Conservation (phyloP, 1,140 invertebrate species). For the Cotesia vestalis region DNA sequence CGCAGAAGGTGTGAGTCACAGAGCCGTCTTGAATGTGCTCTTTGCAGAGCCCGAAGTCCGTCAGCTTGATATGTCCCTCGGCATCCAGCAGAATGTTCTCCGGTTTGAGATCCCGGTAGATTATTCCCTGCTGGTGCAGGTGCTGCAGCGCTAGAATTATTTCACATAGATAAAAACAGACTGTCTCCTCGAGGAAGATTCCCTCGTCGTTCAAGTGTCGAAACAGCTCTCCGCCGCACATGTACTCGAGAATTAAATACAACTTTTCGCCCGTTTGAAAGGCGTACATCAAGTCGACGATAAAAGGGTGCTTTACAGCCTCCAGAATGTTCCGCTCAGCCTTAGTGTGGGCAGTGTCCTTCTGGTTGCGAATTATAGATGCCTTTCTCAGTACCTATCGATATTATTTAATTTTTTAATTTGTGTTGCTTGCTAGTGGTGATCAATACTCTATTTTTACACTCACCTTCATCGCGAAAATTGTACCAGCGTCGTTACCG, state of each 20-base stretch:
- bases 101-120: conserved; percentile 98
- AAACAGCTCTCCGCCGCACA: conserved; percentile 97
- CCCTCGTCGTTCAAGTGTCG: conserved; percentile 98
- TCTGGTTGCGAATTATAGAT: conserved; percentile 98
- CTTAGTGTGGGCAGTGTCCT: conserved; percentile 99
- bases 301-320: conserved; percentile 98
- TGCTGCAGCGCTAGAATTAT: conserved; percentile 97
- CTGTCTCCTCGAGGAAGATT: conserved; percentile 97
- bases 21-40: conserved; percentile 95
- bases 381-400: conserved; percentile 88
- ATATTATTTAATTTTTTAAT: conserved; percentile 16
- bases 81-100: conserved; percentile 97
- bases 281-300: conserved; percentile 98
- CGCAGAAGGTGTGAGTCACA: conserved; percentile 99
- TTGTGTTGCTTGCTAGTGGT: too few relatives aligned
- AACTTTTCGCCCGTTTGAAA: conserved; percentile 98
- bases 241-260: conserved; percentile 97
- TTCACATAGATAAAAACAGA: conserved; percentile 97
- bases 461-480: conserved; percentile 97
- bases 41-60: conserved; percentile 99
- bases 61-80: conserved; percentile 97
- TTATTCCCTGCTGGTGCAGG: conserved; percentile 94
- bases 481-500: conserved; percentile 88
- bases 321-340: conserved; percentile 99
- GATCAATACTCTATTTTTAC: conserved; percentile 22